Evolutionary conservation across 2,113 vertebrate genomes (phyloP).

Genomic region (Accipiter cooperii): DNA sequence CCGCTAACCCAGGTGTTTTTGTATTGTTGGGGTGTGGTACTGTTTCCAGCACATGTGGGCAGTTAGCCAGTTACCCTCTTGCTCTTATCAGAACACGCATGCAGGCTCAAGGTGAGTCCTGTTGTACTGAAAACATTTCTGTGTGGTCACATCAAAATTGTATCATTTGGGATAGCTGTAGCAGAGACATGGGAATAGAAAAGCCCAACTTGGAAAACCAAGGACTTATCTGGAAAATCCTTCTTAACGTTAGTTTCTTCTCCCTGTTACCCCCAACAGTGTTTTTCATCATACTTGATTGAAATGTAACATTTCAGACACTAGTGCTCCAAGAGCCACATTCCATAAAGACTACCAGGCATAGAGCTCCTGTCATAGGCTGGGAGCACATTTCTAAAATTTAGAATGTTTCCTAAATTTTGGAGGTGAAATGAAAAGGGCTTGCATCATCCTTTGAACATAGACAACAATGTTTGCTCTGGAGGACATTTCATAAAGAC

Average conservation of each 20-base stretch:
- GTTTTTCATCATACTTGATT: neutral
- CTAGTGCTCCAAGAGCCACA: neutral
- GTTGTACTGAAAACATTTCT: neutral
- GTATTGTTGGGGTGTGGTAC: constrained; percentile 88
- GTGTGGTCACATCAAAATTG: neutral
- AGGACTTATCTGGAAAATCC: neutral
- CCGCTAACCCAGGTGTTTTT: constrained; percentile 85
- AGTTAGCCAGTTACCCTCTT: constrained; percentile 90
- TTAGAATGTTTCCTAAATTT: neutral
- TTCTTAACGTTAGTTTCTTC: neutral
- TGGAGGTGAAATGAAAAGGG: neutral
- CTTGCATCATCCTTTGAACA: neutral
- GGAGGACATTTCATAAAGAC: neutral
- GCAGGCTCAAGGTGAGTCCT: constrained; percentile 87
- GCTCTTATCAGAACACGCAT: constrained; percentile 90
- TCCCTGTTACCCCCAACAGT: neutral
- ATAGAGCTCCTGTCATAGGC: neutral
- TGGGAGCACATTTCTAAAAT: neutral
- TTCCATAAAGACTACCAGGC: neutral
- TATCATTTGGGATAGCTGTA: neutral
- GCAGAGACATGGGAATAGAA: neutral
- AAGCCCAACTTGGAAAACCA: neutral
- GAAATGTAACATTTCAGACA: neutral
- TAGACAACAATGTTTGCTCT: neutral
- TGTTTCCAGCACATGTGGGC: constrained; percentile 88